Base-by-base conservation (phyloP, 1,140 invertebrate species). In the Grapholita molesta region DNA sequence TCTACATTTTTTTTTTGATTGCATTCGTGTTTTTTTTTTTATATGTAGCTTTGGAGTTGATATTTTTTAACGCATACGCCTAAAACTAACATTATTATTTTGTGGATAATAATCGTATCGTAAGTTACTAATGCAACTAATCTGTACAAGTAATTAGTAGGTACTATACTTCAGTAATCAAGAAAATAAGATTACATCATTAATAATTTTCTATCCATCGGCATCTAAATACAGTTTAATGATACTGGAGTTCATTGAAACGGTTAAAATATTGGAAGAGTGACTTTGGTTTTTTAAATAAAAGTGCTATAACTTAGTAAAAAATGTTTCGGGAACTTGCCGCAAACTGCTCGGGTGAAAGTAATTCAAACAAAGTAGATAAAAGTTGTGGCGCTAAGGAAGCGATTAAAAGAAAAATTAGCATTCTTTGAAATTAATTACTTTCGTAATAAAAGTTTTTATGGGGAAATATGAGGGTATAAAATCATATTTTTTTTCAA, bases 381-480 rank as follows among this genome's bases (percentile, higher is more conserved):
- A 88, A 88, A 89, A 89, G 83, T 89, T 87, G 85, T 77, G 84
- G 81, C 82, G 84, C 84, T 85, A 88, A 87, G 84, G 85, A 85
- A 89, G 87, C 84, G 85, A 89, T 85, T 89, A 89, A 88, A 88
- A 86, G 87, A 87, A 88, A 89, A 89, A 89, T 88, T 89, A 83
- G 83, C 87, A 89, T 89, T 88, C 85, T 88, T 89, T 80, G 75
- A 84, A 89, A 89, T 89, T 89, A 89, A 89, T 89, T 89, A 87
- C 85, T 85, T 78, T 77, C 78, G 83, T 85, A 89, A 85, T 83
- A 84, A 87, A 83, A 87, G 80, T 85, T 87, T 84, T 84, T 84
- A 83, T 79, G 75, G 72, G 74, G 79, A 77, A 79, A 70, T 81
- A 74, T 79, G 71, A 75, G 72, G 75, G 71, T 76, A 75, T 80